Evolutionary conservation across 37 sponge, comb jelly and placozoan species (phyloP), one percentile per base, ranked within the genome.

Genomic region (Tethya wilhelma): DNA sequence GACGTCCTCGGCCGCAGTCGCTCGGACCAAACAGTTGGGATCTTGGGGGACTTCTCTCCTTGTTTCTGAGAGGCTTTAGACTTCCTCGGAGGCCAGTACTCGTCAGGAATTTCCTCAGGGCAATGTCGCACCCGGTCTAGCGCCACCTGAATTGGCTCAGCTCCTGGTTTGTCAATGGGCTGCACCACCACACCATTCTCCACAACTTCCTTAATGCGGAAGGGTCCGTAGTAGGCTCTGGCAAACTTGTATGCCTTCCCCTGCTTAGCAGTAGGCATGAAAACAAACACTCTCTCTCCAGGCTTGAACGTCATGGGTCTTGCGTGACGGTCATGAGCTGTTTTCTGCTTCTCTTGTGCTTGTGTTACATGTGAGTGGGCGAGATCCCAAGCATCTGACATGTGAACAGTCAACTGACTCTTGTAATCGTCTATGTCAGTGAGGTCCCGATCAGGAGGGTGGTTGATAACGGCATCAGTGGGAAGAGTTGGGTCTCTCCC

Each of bases 401-500:
- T 33, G 6, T 38, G 41, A 7, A 3, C 14, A 4, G 55, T n/a
- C 56, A 82, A 2, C 30, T 59, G 73, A 38, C 73, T 33, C 9
- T 44, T 45, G 56, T 88, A 88, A 30, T 67, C 73, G 29, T 74
- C 75, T 19, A 75, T 1, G 23, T 67, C 75, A 1, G 75, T 2
- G 1, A 33, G 31, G 14, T 46, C 14, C 2, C 71, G 72, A 3
- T 22, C 40, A 17, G 22, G n/a, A 6, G 79, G 38, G 2, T 44
- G 74, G 8, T 23, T 32, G 68, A 86, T 11, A 29, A 20, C 29
- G 4, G 64, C 40, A 26, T 69, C 73, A 45, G 74, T 72, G 1
- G 89, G 83, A 2, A 82, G 66, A 8, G 66, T 38, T 11, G 83
- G 67, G 46, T 88, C 89, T 62, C 89, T 37, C 3, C 88, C 88